Base-by-base conservation (phyloP, 2,888 invertebrate species). In the Rhagophthalmus giganteus region DNA sequence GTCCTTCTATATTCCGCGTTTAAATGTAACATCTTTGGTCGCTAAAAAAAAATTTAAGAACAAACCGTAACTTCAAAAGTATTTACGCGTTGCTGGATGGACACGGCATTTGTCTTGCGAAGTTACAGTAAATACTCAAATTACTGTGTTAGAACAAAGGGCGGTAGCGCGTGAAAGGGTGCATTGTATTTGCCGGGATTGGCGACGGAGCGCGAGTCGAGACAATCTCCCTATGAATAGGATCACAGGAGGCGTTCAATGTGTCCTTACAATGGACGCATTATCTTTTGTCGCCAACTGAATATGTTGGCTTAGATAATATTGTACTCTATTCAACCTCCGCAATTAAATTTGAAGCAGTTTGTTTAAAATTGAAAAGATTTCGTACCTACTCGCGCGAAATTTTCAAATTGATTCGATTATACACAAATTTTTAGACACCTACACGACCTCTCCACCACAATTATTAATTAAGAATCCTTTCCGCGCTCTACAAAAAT, bases 281-380 rank as follows among this genome's bases (percentile, higher is more conserved):
- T 75, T 75, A 75, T 75, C 75, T 75, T 74, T 74, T 74, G 74
- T 75, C 71, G 73, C 70, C 74, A 72, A 73, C 66, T 73, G 74
- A 74, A 74, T 72, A 70, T 72, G 72, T 71, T 59, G 60, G 60
- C 59, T 58, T 58, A 61, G 64, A 64, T 62, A 62, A 58, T 62
- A 62, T 62, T 63, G 62, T 63, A 55, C 55, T 38, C 44, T 46
- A 46, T 54, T 55, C 57, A 54, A 45, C 42, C 34, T 46, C 38
- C 38, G 42, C 57, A 48, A 58, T 60, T 57, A 57, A 60, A 54
- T 52, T 53, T 50, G 50, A 55, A 49, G 48, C 53, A 7, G 20
- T 20, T 20, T 20, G 7, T 20, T 20, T 20, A 20, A 20, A 20
- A 20, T 7, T 20, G 3, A 20, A 20, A 5, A 3, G 20, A 27